These are phyloP conservation scores for Melanotaenia nigrans DNA, from an alignment of 2,797 vertebrate genomes.

Conservation along the genomic window DNA sequence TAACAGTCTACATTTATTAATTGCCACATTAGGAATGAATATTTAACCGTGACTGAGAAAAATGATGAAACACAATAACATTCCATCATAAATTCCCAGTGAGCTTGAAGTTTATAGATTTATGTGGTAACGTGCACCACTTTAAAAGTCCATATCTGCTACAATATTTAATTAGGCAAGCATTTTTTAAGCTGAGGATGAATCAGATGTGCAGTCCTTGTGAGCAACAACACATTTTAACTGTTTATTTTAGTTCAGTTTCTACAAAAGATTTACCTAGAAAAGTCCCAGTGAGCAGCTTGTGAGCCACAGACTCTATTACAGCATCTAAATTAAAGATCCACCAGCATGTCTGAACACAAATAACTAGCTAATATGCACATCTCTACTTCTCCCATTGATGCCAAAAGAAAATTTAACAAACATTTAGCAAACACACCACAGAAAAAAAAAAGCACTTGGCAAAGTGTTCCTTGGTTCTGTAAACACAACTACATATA, in stretches of 20 bases:
- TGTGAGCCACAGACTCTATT: too few species aligned
- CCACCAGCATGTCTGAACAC: conserved; percentile 17
- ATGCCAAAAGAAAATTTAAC: too few species aligned
- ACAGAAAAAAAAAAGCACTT: background rate
- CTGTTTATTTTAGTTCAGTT: background rate
- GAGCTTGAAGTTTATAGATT: background rate
- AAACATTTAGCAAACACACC: too few species aligned
- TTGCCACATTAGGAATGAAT: too few species aligned
- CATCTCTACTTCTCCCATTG: background rate
- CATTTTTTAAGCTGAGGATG: too few species aligned
- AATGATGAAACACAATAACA: too few species aligned
- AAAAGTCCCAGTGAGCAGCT: background rate
- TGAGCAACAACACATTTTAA: too few species aligned
- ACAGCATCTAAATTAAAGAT: conserved; percentile 42
- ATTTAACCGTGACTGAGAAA: too few species aligned
- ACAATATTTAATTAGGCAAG: too few species aligned
- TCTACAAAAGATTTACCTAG: background rate
- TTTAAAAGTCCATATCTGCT: too few species aligned
- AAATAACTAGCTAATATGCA: conserved; percentile 3
- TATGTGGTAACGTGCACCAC: too few species aligned
- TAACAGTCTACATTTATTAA: background rate
- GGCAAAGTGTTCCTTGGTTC: background rate
- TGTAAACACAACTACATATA: background rate
- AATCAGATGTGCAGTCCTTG: too few species aligned
- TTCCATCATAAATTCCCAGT: background rate